These are phyloP conservation scores for Corydoras maculifer DNA, from an alignment of 2,113 vertebrate species.

Conservation along the genomic window DNA sequence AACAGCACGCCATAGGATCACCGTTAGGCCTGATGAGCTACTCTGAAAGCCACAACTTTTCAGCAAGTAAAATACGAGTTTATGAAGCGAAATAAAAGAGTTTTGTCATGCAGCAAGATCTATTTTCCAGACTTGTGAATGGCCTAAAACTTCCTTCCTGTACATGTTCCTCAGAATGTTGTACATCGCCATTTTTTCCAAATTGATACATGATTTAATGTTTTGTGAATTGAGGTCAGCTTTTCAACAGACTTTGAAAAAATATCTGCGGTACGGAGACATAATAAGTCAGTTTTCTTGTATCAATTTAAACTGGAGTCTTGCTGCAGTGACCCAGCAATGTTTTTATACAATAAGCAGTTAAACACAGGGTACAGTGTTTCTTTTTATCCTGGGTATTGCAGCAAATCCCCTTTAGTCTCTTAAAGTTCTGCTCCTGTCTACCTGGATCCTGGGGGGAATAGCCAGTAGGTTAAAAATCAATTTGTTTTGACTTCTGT, in stretches of 20 bases:
- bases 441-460: neutral
- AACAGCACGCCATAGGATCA: neutral
- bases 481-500: neutral
- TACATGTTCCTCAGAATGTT: no score
- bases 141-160: no score
- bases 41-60: neutral
- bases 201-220: no score
- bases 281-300: no score
- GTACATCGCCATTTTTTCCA: no score
- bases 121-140: no score
- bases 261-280: no score
- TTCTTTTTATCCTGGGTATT: neutral
- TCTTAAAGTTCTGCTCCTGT: constrained; percentile 1
- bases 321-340: neutral
- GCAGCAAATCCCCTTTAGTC: constrained; percentile 2
- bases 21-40: neutral
- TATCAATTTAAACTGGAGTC: no score
- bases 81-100: neutral
- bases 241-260: no score
- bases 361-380: neutral
- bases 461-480: neutral
- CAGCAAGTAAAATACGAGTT: neutral
- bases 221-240: no score
- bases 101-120: no score
- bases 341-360: neutral